Evolutionary conservation across 2,113 vertebrate genomes (phyloP).

Genomic region (Phycodurus eques): DNA sequence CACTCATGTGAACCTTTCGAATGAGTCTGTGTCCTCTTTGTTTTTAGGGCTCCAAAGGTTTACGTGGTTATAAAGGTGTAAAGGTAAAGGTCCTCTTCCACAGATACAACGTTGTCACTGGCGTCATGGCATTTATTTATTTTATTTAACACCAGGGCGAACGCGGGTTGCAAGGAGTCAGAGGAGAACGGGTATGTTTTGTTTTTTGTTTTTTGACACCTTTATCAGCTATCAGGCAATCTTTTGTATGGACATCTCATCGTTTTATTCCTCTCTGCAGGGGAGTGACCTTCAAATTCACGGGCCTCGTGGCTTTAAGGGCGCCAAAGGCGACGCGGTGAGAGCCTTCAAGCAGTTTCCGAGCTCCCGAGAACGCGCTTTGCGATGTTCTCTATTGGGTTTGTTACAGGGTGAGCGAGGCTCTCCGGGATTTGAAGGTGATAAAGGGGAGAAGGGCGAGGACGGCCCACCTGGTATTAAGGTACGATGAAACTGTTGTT

Average conservation of each 20-base stretch:
- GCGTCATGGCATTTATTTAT: not conserved
- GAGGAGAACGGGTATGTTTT: conserved; percentile 82
- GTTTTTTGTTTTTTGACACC: not conserved
- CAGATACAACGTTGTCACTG: not conserved
- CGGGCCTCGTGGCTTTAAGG: conserved; percentile 84
- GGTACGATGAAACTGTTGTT: conserved; percentile 54
- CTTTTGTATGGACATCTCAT: not conserved
- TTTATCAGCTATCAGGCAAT: not conserved
- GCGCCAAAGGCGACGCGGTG: conserved; percentile 81
- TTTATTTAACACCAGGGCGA: conserved; percentile 72
- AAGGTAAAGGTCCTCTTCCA: conserved; percentile 61
- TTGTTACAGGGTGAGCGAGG: conserved; percentile 78
- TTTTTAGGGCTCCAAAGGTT: conserved; percentile 77
- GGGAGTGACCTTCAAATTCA: conserved; percentile 74
- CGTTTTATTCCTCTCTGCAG: conserved; percentile 56
- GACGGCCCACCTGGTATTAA: conserved; percentile 84
- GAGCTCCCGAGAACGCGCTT: not conserved
- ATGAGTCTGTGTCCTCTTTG: not conserved
- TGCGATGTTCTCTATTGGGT: not conserved
- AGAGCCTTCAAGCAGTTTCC: conserved; percentile 26
- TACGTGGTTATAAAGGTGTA: conserved; percentile 76
- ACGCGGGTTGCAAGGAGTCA: conserved; percentile 73
- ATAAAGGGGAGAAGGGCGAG: conserved; percentile 94
- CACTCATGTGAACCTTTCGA: not conserved
- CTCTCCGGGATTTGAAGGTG: conserved; percentile 84